Base-by-base conservation (phyloP, 1,140 invertebrate species). In the Drosophila hydei region DNA sequence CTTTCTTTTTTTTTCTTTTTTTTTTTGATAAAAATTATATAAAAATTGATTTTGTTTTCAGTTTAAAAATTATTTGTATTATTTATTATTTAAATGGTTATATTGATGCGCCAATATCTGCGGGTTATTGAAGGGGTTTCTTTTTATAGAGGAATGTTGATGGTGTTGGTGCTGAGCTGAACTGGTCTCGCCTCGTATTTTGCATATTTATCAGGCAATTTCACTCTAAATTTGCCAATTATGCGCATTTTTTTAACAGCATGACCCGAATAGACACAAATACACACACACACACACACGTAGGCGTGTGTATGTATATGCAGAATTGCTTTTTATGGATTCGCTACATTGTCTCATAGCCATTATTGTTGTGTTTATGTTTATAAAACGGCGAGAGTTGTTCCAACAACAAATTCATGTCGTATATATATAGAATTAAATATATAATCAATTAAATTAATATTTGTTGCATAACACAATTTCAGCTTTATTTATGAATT, bases 141-240 rank as follows among this genome's bases (percentile, higher is more conserved):
- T 11, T 12, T 42, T 33, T 33, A 33, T 33, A 2, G 21, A 23
- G 21, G 21, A n/a, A n/a, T 33, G 18, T 5, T n/a, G 21, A 14
- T 52, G 63, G 14, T 51, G 23, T 1, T 50, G 36, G 27, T 42
- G 43, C 4, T 16, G 42, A 23, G 50, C 47, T 63, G 19, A 50
- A 16, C 40, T 65, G 33, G 30, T 4, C 30, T 33, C 45, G 54
- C 21, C 48, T 58, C 48, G 64, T 69, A 74, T 81, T 77, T 77
- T 80, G 74, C 74, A 81, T 74, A 81, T 81, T 81, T 81, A 78
- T 81, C 78, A 77, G 64, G 63, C 78, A 81, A 81, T 81, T 81
- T 81, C 52, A 81, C 78, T 81, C 78, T 70, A 83, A 81, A 81
- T 81, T 81, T 81, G 79, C 78, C 78, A 81, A 81, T 81, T 81